These are phyloP conservation scores for Heliconius nattereri DNA, from an alignment of 1,140 invertebrate species.

Conservation along the genomic window DNA sequence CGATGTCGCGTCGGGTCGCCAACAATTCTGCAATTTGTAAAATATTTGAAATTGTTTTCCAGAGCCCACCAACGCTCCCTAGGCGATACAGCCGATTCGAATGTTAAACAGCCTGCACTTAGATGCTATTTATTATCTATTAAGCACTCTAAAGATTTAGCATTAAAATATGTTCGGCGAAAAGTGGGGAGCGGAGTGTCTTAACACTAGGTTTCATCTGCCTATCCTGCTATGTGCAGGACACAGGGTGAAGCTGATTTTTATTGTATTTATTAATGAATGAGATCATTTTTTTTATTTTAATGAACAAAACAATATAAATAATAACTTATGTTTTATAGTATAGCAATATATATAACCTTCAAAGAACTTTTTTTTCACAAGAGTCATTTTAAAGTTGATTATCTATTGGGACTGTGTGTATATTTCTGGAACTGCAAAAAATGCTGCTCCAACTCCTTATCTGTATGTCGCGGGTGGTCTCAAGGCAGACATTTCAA, in stretches of 20 bases:
- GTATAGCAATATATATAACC: too few species aligned
- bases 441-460: slow-evolving; percentile 49
- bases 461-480: slow-evolving; percentile 68
- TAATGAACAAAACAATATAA: too few species aligned
- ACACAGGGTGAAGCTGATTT: too few species aligned
- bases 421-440: slow-evolving; percentile 34
- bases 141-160: too few species aligned
- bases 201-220: too few species aligned
- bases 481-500: slow-evolving; percentile 66
- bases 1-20: slow-evolving; percentile 53
- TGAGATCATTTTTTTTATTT: neutral
- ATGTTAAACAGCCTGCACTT: neutral
- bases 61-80: slow-evolving; percentile 65
- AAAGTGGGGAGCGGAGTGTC: too few species aligned
- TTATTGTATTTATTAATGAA: too few species aligned
- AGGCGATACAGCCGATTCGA: slow-evolving; percentile 38
- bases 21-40: slow-evolving; percentile 70
- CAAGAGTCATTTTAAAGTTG: slow-evolving; percentile 4
- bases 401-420: slow-evolving; percentile 30
- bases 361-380: neutral
- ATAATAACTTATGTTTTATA: too few species aligned
- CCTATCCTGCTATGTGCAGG: too few species aligned
- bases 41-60: slow-evolving; percentile 71
- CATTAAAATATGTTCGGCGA: too few species aligned
- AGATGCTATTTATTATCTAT: too few species aligned